Evolutionary conservation across 2,113 vertebrate genomes (phyloP).

Genomic region (Epinephelus moara): DNA sequence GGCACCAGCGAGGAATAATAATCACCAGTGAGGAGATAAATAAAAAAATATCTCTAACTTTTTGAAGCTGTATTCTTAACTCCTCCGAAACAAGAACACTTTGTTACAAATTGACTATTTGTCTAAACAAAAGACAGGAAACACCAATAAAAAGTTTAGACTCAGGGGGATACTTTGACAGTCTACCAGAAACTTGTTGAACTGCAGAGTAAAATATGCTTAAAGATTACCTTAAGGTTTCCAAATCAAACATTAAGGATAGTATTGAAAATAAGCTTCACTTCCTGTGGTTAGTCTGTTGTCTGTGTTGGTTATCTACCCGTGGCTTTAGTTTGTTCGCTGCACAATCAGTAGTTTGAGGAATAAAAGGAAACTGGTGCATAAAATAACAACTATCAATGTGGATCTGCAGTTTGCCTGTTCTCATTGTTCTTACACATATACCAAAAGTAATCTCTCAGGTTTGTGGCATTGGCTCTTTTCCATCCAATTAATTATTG

Average conservation of each 20-base stretch:
- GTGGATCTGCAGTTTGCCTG: no score
- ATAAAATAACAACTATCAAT: no score
- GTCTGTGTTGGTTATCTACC: not conserved
- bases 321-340: no score
- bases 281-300: not conserved
- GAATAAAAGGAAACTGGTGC: no score
- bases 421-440: no score
- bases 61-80: not conserved
- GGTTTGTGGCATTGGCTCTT: no score
- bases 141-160: not conserved
- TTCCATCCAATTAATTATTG: no score
- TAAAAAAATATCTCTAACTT: not conserved
- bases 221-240: not conserved
- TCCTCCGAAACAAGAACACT: conserved; percentile 16
- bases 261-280: not conserved
- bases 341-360: no score
- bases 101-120: conserved; percentile 7
- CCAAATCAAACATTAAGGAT: not conserved
- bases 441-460: no score
- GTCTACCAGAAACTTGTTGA: conserved; percentile 4
- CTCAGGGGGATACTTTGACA: not conserved
- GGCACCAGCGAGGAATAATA: conserved; percentile 37
- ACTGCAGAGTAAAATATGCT: not conserved
- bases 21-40: conserved; percentile 17
- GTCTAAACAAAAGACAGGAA: conserved; percentile 34